Evolutionary conservation across 64 coral and sea anemone species (phyloP), one percentile per base, ranked within the genome.

Genomic region (Actinia equina): DNA sequence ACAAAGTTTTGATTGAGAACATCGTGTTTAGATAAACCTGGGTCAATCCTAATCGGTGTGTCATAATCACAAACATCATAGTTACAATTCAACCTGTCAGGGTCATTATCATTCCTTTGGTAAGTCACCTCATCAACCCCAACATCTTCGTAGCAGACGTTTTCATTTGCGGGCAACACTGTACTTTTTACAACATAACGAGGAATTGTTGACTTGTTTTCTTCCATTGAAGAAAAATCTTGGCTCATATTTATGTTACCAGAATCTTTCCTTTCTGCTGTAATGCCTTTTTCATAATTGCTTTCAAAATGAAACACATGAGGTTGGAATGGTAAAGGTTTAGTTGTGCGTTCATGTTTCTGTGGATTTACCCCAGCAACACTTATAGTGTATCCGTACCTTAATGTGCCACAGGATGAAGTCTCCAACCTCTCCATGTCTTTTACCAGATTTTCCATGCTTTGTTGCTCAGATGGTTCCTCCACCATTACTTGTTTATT

Each of bases 311-410:
- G 7, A 41, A 74, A 74, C 1, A 74, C 69, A 74, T 12, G 27
- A 3, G 69, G 69, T 74, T 74, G 69, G n/a, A 74, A 13, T 74
- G 69, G 69, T 41, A 74, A 30, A 27, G 26, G 10, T 74, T 74
- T 74, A 74, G 27, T 30, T 37, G 2, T 80, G 46, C 3, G 46
- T 8, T 49, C 46, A 4, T 49, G 46, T 17, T 18, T 44, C 18
- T 80, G 19, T 52, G 77, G 27, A 22, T 15, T 17, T 49, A 82
- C 80, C 17, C 53, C 53, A 52, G 80, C 80, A n/a, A 82, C 53
- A 82, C 80, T 57, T 37, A 85, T 63, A 37, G 83, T 85, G 41
- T 85, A 85, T 4, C 83, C 83, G 14, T 74, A 74, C 20, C 25
- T 74, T 11, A 74, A 3, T 13, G 69, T 30, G 22, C 62, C 62